Evolutionary conservation across 2,797 vertebrate genomes (phyloP), one percentile per base, ranked within the genome.

Genomic region (Dryobates pubescens): DNA sequence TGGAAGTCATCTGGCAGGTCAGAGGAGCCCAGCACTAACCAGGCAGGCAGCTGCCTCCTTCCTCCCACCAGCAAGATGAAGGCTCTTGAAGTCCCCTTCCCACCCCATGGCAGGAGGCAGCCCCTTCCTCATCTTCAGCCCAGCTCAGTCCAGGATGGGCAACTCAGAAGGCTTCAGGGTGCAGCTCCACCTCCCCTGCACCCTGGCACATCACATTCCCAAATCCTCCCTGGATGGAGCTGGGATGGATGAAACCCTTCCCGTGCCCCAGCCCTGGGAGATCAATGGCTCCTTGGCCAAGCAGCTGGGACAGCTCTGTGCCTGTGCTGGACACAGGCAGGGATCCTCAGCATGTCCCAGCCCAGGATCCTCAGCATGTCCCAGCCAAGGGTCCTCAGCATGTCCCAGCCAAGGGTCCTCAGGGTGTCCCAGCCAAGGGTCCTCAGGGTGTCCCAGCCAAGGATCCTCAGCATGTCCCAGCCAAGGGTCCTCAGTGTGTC

Each of bases 1-100:
- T n/a, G 45, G 49, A n/a, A 59, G 30, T 16, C 13, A 30, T 4
- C 15, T 30, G n/a, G 24, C 18, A 58, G 18, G 2, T 9, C 5
- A 26, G 32, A 64, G 64, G 20, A 0, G 0, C 30, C 43, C 27
- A 3, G 6, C 0, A 9, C 17, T 10, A 3, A 63, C 12, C 30
- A 78, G 71, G 56, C 8, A 1, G 17, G 7, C 1, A 0, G 1
- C 63, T 17, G 87, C 49, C 72, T 51, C 34, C 10, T 8, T 67
- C 20, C 38, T 81, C 34, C 6, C 0, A 14, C 32, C 65, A 8
- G 69, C 8, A 2, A 59, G 30, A 30, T 0, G 0, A 69, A 81
- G 24, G 18, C 23, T 53, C 64, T 24, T 7, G 29, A 30, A 19
- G 27, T 1, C 19, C 65, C 56, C 36, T 36, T 47, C 38, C 51